Evolutionary conservation across 2,113 vertebrate species (phyloP).

Genomic region (Cynocephalus volans): DNA sequence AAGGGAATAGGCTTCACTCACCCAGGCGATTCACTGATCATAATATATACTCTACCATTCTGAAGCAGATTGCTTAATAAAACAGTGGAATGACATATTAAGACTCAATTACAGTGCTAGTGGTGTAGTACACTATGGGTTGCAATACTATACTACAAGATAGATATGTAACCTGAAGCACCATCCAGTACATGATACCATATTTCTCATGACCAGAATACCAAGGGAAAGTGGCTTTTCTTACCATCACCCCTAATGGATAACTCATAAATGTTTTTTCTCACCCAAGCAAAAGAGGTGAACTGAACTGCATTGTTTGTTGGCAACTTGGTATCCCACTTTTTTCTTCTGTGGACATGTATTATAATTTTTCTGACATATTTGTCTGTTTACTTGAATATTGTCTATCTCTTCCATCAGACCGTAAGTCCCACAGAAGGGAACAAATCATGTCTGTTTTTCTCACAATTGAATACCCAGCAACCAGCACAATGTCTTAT

Average conservation of each 20-base stretch:
- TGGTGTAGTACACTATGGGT: background rate
- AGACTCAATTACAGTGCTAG: background rate
- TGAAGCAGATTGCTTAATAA: slow-evolving; percentile 17
- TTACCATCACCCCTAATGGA: background rate
- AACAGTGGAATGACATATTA: background rate
- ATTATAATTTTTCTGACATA: slow-evolving; percentile 14
- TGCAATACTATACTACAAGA: background rate
- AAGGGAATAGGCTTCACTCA: background rate
- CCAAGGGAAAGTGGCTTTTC: background rate
- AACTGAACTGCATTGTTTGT: background rate
- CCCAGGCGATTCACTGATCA: background rate
- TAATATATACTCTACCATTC: background rate
- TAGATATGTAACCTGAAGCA: background rate
- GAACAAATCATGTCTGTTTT: background rate
- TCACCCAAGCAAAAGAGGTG: background rate
- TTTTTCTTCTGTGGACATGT: background rate
- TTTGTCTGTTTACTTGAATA: background rate
- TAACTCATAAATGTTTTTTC: background rate
- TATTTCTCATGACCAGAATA: background rate
- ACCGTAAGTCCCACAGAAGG: background rate
- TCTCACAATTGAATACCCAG: background rate
- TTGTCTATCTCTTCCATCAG: background rate
- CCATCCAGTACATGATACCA: background rate
- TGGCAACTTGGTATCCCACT: background rate
- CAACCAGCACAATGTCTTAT: background rate